Conservation (phyloP, 2,797 vertebrate species). For the Macropus fuliginosus region DNA sequence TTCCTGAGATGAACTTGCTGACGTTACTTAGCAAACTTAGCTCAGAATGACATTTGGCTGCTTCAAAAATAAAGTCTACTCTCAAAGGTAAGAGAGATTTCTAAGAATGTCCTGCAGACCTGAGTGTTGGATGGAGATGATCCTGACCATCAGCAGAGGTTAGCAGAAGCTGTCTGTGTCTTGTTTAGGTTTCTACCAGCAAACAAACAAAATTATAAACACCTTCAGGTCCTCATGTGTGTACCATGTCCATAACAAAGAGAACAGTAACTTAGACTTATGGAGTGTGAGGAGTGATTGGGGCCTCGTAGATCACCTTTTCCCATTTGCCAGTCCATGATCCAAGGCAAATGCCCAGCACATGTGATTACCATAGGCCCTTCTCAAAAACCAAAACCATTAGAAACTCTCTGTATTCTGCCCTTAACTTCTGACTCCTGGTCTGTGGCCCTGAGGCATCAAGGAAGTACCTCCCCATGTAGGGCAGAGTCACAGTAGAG, state of each 20-base stretch:
- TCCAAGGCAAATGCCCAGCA: background rate
- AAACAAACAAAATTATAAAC: background rate
- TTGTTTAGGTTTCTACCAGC: background rate
- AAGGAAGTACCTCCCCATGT: background rate
- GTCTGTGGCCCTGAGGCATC: background rate
- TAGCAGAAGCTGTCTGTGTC: background rate
- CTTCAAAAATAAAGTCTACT: constrained; percentile 34
- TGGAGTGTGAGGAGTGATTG: background rate
- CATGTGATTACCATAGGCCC: background rate
- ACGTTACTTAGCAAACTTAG: constrained; percentile 3
- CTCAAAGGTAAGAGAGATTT: background rate
- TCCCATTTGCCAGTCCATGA: background rate
- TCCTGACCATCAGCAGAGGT: background rate
- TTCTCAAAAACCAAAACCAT: background rate
- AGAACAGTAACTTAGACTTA: background rate
- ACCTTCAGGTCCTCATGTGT: background rate
- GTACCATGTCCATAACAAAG: background rate
- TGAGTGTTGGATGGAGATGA: background rate
- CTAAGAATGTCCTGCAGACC: background rate
- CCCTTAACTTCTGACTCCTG: background rate
- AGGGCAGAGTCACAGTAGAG: background rate
- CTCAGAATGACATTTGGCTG: constrained; percentile 24
- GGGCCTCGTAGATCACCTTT: background rate
- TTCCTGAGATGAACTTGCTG: background rate
- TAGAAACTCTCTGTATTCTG: background rate